These are phyloP conservation scores for Melipona quadrifasciata DNA, from an alignment of 1,140 invertebrate species.

Conservation along the genomic window DNA sequence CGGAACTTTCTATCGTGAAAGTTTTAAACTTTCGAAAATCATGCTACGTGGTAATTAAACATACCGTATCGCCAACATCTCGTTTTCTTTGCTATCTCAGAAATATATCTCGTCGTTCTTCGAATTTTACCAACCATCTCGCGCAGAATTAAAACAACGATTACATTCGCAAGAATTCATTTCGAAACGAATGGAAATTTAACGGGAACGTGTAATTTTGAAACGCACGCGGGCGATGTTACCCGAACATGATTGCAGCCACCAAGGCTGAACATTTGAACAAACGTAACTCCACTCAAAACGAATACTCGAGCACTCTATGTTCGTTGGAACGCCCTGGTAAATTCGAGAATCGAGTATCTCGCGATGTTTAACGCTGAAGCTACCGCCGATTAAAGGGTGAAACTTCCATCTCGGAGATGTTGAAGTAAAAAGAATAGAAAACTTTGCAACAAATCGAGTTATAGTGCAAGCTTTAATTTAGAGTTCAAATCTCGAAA, in stretches of 20 bases:
- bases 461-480: too few species aligned
- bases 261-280: not conserved
- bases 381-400: too few species aligned
- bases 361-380: not conserved
- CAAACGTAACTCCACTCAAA: not conserved
- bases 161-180: not conserved
- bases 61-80: not conserved
- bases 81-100: not conserved
- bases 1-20: not conserved
- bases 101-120: not conserved
- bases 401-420: too few species aligned
- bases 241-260: conserved; percentile 28
- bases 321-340: not conserved
- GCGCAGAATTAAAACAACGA: not conserved
- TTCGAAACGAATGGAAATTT: not conserved
- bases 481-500: too few species aligned
- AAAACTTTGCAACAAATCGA: too few species aligned
- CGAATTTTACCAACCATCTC: not conserved
- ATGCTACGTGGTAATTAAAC: not conserved
- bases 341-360: not conserved
- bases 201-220: not conserved
- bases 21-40: too few species aligned
- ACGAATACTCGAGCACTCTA: not conserved
- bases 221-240: conserved; percentile 9
- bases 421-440: too few species aligned